Base-by-base conservation (phyloP, 2,113 vertebrate genomes). In the Rynchops niger region DNA sequence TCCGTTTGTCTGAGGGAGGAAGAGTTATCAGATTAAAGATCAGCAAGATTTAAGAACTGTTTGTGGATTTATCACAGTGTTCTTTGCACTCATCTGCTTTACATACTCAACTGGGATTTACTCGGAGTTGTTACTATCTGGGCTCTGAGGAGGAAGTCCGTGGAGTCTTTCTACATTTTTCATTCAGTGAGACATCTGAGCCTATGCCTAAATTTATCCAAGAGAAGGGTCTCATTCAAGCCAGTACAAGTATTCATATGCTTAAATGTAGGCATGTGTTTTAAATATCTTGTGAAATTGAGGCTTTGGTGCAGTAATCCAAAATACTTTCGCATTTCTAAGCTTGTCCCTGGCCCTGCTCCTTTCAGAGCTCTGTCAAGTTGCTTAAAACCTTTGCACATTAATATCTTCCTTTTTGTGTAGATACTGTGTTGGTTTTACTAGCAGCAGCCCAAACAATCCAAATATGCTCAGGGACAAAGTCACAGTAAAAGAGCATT, bases 221-320 rank as follows among this genome's bases (percentile, higher is more conserved):
- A 21, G 80, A 50, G 67, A 74, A 91, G 43, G 72, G 69, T 67
- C 36, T 93, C 69, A 17, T 1, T 92, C 72, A 90, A 95, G 69
- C 74, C 42, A 1, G 19, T 63, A 29, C 47, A 89, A 91, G 19
- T 9, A 63, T 79, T 92, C 82, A 40, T 36, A 42, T 22, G 56
- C 30, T 43, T 78, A 80, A 86, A 50, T 61, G 59, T 19, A 88
- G 80, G 52, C 77, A 95, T 70, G 73, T 87, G 81, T 83, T 97
- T 95, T 79, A 95, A 95, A 84, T 91, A 92, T 36, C 80, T 95
- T 32, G 30, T 88, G 83, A 81, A 96, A 88, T 6, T 59, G 61
- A 91, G 85, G 88, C 47, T 92, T 84, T 52, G 52, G 92, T 12
- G 3, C 65, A 79, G 67, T n/a, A 76, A 94, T 67, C 43, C 77